phyloP scores from a whole-genome alignment of 2,797 vertebrate species.

The Cheirogaleus major region DNA sequence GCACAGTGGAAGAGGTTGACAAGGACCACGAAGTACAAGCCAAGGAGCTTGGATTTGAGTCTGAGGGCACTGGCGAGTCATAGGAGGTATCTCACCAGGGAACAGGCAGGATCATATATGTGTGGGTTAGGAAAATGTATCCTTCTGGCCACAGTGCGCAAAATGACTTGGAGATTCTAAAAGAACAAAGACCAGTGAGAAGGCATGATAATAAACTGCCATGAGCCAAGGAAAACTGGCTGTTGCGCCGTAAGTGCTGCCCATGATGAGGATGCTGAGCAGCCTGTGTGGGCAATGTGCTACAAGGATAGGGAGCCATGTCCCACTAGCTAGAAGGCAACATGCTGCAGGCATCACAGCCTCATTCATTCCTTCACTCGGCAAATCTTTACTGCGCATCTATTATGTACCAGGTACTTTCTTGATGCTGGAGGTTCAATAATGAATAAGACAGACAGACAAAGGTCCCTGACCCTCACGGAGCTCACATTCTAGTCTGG shows the following conservation, averaged over 20 bases:
- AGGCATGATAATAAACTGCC: not conserved
- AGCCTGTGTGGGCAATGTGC: not conserved
- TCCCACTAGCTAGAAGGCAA: not conserved
- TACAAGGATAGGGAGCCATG: not conserved
- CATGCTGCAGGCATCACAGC: not conserved
- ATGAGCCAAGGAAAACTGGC: not conserved
- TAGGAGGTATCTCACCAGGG: not conserved
- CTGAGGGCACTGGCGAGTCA: not conserved
- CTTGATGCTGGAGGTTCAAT: slow-evolving; percentile 61
- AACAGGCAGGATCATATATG: not conserved
- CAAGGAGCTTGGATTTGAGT: not conserved
- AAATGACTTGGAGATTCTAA: not conserved
- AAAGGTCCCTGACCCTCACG: not conserved
- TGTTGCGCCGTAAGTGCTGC: not conserved
- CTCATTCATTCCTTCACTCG: not conserved
- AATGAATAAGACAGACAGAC: slow-evolving; percentile 31
- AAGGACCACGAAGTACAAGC: not conserved
- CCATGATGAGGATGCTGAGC: not conserved
- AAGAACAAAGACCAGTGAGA: not conserved
- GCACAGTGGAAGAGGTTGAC: not conserved
- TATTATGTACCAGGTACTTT: not conserved
- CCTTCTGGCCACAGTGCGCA: not conserved
- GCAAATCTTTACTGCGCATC: not conserved
- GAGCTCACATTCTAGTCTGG: not conserved
- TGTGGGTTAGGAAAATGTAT: not conserved